Base-by-base conservation (phyloP, 2,113 vertebrate species). In the Chaenogobius annularis region DNA sequence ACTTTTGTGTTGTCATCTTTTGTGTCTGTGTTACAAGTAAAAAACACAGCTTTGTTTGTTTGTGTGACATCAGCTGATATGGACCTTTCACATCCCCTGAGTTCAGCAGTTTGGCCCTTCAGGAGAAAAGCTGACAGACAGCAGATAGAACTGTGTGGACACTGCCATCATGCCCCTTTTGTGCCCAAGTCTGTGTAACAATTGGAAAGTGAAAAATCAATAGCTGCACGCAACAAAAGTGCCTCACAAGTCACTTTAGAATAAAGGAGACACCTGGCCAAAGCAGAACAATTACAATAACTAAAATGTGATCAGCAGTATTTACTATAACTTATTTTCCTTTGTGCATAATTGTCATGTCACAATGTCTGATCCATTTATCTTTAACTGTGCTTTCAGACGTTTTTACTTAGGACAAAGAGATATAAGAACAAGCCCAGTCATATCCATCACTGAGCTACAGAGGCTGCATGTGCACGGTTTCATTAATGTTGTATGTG, bases 51-150 rank as follows among this genome's bases (percentile, higher is more conserved):
- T 66, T 65, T 79, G 64, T 84, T 88, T 90, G 87, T 90, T 89
- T 90, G 87, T 85, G 44, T 75, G 77, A 88, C 85, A 89, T 37
- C 68, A 85, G 92, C 91, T 78, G 78, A 91, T 69, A 56, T 69
- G 77, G 82, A 84, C 71, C 83, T 91, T 91, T 93, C 73, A 84
- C 79, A 83, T 61, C 75, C 73, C 70, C 75, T 78, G 79, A 69
- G 69, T 84, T 94, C 93, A 94, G 93, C 93, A 92, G 76, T 93
- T 90, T 92, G 78, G 72, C 70, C 77, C 62, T 78, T 79, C 80
- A 87, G 87, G 61, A 85, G 75, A 85, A 79, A 69, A 66, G 74
- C 61, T 11, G 81, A 86, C 75, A 80, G 78, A 75, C 78, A 80
- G 83, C 61, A 74, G 56, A 72, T 71, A 65, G 70, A 79, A 85